Evolutionary conservation across 2,113 vertebrate genomes (phyloP), one percentile per base, ranked within the genome.

Genomic region (Callorhinus ursinus): DNA sequence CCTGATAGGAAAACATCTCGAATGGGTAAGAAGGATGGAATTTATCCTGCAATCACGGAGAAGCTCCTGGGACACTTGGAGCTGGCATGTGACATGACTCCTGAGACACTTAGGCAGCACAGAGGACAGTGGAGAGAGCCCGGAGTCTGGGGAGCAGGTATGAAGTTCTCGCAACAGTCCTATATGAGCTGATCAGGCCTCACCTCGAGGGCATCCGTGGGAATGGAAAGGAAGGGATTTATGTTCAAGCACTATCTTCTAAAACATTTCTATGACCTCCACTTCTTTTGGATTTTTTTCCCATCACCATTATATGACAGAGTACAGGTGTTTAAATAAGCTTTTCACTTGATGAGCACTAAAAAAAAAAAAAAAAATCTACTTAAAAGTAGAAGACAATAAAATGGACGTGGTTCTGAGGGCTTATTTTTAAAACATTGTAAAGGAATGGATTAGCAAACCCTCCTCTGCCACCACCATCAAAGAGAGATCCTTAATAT

Each of bases 331-430:
- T 51, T 88, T 94, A 80, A 74, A 84, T n/a, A 55, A 63, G 36
- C 3, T 90, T 88, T 55, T 55, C 79, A 67, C 9, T 79, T 53
- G 5, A 53, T 63, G 18, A 36, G 4, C 15, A 65, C 57, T 88
- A 42, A 16, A 87, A 51, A 93, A 46, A 46, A 51, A 93, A 46
- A 46, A 63, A 61, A 65, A 65, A 63, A 18, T 26, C 0, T 55
- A 19, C 61, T 87, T 83, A 55, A 67, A 96, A 86, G 15, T 80
- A 65, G 28, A 31, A 61, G 88, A 96, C 74, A 85, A 89, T 90
- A 96, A 88, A 89, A 59, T 76, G 51, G 28, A 51, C 24, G 63
- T 80, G 33, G 92, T 74, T 95, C 67, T 46, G 21, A 83, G 33
- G 14, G 36, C 31, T 71, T 85, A 46, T 79, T 97, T 92, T 33